These are phyloP conservation scores for Rhinatrema bivittatum DNA, from an alignment of 2,797 vertebrate genomes.

Conservation along the genomic window DNA sequence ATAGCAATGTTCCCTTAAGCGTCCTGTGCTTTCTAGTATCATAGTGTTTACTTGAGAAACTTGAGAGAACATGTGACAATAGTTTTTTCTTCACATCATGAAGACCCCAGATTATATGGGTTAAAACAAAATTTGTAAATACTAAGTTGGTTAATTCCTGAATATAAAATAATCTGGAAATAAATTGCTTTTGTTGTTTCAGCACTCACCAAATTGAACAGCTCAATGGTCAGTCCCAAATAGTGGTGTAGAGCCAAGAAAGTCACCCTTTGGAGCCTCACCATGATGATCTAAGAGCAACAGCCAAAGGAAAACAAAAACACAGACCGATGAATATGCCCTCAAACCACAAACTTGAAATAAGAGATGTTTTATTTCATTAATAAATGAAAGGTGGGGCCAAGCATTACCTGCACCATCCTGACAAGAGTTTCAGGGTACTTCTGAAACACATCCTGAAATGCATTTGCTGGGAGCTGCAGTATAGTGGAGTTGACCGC, in stretches of 20 bases:
- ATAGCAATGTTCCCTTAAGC: no score
- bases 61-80: no score
- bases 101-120: no score
- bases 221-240: conserved; percentile 89
- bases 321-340: background rate
- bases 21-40: no score
- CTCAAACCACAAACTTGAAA: no score
- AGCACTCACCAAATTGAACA: conserved; percentile 78
- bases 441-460: conserved; percentile 83
- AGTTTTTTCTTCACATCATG: no score
- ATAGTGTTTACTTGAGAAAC: no score
- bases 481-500: conserved; percentile 69
- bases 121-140: no score
- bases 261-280: conserved; percentile 87
- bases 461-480: conserved; percentile 77
- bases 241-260: conserved; percentile 91
- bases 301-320: background rate
- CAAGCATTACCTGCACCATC: conserved; percentile 75
- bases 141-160: no score
- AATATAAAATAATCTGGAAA: no score
- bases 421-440: conserved; percentile 87
- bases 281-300: conserved; percentile 83
- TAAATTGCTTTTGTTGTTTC: no score
- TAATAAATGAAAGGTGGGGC: background rate
- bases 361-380: background rate